These are phyloP conservation scores for Caenorhabditis virilis DNA, from an alignment of 2,888 invertebrate genomes.

Conservation along the genomic window DNA sequence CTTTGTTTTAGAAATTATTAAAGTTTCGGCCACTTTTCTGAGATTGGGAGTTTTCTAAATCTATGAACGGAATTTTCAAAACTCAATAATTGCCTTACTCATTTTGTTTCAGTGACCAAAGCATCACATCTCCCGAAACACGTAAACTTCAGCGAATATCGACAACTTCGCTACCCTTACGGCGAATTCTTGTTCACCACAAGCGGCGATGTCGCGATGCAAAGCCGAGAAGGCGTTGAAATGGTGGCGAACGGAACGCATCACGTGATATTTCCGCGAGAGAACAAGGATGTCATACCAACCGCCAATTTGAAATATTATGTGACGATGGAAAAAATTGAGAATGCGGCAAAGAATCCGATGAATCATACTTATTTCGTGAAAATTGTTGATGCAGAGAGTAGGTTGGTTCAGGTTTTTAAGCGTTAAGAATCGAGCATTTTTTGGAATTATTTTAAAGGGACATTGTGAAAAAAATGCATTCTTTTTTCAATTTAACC, in stretches of 20 bases:
- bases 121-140: conserved; percentile 9
- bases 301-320: conserved; percentile 21
- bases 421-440: too few species aligned
- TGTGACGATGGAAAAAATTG: conserved; percentile 6
- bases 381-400: conserved; percentile 18
- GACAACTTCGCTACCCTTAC: conserved; percentile 22
- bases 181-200: conserved; percentile 16
- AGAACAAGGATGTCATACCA: conserved; percentile 25
- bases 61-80: too few species aligned
- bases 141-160: conserved; percentile 20
- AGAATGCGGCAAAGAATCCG: conserved; percentile 29
- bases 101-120: conserved; percentile 17
- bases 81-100: too few species aligned
- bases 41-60: too few species aligned
- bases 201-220: conserved; percentile 12
- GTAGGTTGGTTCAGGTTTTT: too few species aligned
- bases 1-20: too few species aligned
- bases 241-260: conserved; percentile 16
- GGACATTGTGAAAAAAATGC: too few species aligned
- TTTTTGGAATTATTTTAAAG: too few species aligned
- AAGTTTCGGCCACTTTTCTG: too few species aligned
- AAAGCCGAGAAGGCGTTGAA: conserved; percentile 37
- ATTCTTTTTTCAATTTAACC: too few species aligned
- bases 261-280: conserved; percentile 19
- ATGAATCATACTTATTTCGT: conserved; percentile 24